Evolutionary conservation across 2,888 invertebrate species (phyloP).

Genomic region (Chironomus tentans): DNA sequence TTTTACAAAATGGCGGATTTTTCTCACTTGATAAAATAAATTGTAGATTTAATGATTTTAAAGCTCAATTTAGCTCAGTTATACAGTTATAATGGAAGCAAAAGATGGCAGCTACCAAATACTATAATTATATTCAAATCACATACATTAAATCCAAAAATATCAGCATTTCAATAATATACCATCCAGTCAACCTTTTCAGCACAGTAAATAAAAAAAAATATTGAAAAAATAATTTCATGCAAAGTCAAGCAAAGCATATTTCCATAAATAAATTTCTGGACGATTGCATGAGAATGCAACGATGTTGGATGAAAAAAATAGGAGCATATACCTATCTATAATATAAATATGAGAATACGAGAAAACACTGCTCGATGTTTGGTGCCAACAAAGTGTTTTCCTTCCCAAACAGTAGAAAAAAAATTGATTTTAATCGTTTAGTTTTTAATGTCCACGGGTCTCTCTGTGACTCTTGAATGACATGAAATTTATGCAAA

Average conservation of each 20-base stretch:
- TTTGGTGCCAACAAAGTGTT: conserved; percentile 22
- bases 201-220: neutral
- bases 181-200: no score
- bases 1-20: no score
- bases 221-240: neutral
- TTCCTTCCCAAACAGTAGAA: neutral
- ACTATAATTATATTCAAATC: no score
- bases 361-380: neutral
- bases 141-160: no score
- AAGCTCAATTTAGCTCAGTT: no score
- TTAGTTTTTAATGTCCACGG: neutral
- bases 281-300: neutral
- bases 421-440: conserved; percentile 19
- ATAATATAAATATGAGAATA: no score
- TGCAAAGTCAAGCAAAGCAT: neutral
- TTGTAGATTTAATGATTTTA: no score
- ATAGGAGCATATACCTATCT: neutral
- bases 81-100: no score
- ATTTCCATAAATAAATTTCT: conserved; percentile 11
- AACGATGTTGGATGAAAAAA: neutral
- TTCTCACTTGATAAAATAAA: no score
- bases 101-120: no score
- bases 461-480: neutral
- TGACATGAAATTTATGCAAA: neutral
- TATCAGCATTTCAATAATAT: no score